Evolutionary conservation across 2,797 vertebrate genomes (phyloP), one percentile per base, ranked within the genome.

Genomic region (Holocentrus rufus): DNA sequence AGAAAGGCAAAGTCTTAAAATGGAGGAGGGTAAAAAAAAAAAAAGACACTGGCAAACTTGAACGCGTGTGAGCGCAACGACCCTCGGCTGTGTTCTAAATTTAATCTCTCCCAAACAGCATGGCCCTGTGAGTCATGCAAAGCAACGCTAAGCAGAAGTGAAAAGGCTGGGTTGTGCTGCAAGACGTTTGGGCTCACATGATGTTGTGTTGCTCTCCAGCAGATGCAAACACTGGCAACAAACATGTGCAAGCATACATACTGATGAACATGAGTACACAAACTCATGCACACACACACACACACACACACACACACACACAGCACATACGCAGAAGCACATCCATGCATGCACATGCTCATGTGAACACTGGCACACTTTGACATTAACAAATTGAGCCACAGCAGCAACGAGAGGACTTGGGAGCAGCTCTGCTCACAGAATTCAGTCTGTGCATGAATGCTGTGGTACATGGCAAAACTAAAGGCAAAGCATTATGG

Each of bases 41-140:
- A 42, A 68, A 57, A 69, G 18, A 8, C 30, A 56, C 39, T 59
- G 49, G 46, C 4, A 17, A 47, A 47, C 4, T n/a, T 17, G 46
- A 76, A 62, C 60, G 64, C 42, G 70, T 34, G 69, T 65, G 66
- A 81, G 81, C 31, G 14, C 57, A 49, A 52, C 13, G 5, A 87
- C 87, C 89, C 82, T 74, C 1, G 74, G 87, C 85, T 78, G 78
- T 86, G 83, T 90, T 90, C 88, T 88, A 90, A 91, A 91, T 90
- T 77, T 88, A 90, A 89, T 89, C 83, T 86, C 80, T 63, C 52
- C 57, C 50, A 31, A 87, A 85, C 76, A 83, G 74, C 63, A 52
- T 50, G 17, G 47, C 54, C 49, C 74, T 80, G 39, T 86, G 89
- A 93, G 74, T 89, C 88, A 92, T 83, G 84, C 73, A 80, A 80